Base-by-base conservation (phyloP, 2,113 vertebrate genomes). In the Dasyprocta punctata region DNA sequence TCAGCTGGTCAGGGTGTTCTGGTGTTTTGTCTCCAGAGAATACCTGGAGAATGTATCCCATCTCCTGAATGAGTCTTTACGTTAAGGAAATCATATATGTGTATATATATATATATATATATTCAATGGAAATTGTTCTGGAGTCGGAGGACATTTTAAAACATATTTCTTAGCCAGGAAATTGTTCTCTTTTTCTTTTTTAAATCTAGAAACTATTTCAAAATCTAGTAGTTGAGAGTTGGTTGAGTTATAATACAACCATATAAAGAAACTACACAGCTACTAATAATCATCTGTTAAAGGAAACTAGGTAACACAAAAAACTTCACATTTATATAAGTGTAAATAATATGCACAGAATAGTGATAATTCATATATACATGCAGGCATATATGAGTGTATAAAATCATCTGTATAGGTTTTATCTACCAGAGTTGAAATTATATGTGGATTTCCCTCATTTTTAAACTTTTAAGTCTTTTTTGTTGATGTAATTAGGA, bases 391-490 rank as follows among this genome's bases (percentile, higher is more conserved):
- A 20, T 44, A 14, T 61, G 30, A 63, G 3, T n/a, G 12, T 58
- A 12, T 89, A 75, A 93, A 95, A 85, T 63, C 80, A n/a, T 30
- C 7, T 69, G 44, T 75, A 33, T 52, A 86, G n/a, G 33, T 85
- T 95, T 95, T 86, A 95, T 52, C 81, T 86, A 47, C 69, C 33
- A 56, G 1, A 44, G 20, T 1, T 3, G 26, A 26, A 26, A 84
- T 61, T 86, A 65, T 36, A n/a, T 73, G 52, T 38, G 1, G 5
- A 19, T 73, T 83, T 38, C 3, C 3, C 30, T 12, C 2, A 54
- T 69, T 83, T 94, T 69, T n/a, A 69, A 80, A 33, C 89, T 95
- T 94, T 19, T 89, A 13, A 78, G 7, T 19, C 81, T 58, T n/a
- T 86, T 89, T 95, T 82, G 7, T 30, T 92, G 41, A 65, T 82